Evolutionary conservation across 35 echinoderm and acorn worm species (phyloP).

Genomic region (Lytechinus variegatus): DNA sequence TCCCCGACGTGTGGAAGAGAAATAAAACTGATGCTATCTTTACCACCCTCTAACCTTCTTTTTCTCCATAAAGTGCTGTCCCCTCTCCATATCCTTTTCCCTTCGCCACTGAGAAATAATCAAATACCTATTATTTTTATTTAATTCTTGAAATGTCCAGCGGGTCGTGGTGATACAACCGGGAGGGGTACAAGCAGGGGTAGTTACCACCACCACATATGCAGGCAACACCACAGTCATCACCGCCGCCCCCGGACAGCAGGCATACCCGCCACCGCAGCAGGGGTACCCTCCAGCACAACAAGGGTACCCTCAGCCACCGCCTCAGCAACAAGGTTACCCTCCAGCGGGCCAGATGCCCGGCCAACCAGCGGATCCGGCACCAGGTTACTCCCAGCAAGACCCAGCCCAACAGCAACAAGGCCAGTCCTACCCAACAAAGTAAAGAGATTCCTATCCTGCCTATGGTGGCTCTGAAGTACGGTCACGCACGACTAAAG

Average conservation of each 20-base stretch:
- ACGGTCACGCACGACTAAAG: no score
- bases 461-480: no score
- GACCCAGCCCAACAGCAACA: background rate
- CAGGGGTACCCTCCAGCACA: background rate
- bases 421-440: background rate
- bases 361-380: constrained; percentile 13
- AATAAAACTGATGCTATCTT: no score
- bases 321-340: background rate
- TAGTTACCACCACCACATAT: background rate
- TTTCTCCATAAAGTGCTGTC: background rate
- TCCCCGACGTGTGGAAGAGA: no score
- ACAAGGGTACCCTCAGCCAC: background rate
- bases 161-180: background rate
- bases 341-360: background rate
- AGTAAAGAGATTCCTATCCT: background rate
- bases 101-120: background rate
- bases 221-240: no score
- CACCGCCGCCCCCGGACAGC: background rate
- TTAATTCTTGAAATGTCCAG: background rate
- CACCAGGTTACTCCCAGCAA: background rate
- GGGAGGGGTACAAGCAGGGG: background rate
- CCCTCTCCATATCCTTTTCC: background rate
- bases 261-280: background rate
- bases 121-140: background rate
- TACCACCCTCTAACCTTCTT: background rate